These are phyloP conservation scores for Philhelius pedissequus DNA, from an alignment of 2,888 invertebrate species.

Conservation along the genomic window DNA sequence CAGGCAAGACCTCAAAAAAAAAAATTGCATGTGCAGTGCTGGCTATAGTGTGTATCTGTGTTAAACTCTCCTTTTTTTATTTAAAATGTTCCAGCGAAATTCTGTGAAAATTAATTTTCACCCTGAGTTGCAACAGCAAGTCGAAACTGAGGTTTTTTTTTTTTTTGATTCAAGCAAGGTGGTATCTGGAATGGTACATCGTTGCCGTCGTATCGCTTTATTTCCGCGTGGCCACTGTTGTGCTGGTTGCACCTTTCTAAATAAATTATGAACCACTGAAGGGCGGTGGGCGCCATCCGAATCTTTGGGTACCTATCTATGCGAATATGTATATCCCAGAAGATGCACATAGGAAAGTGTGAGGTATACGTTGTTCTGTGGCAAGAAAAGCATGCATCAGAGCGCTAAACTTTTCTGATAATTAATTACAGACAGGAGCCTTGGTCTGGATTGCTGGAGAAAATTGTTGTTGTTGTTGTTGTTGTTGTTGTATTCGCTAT, in stretches of 20 bases:
- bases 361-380: slow-evolving; percentile 11
- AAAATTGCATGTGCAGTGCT: not conserved
- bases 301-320: not conserved
- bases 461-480: not conserved
- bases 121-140: slow-evolving; percentile 34
- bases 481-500: not conserved
- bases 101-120: slow-evolving; percentile 56
- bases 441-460: slow-evolving; percentile 10
- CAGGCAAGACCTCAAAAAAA: not conserved
- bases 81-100: slow-evolving; percentile 37
- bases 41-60: not conserved
- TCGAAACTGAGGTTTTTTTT: not conserved
- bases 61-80: slow-evolving; percentile 4
- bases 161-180: slow-evolving; percentile 3
- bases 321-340: not conserved
- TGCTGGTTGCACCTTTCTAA: slow-evolving; percentile 50
- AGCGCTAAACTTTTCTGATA: slow-evolving; percentile 62
- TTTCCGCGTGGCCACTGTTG: slow-evolving; percentile 52
- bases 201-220: slow-evolving; percentile 17
- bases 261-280: slow-evolving; percentile 56
- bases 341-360: not conserved
- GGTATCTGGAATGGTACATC: not conserved
- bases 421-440: slow-evolving; percentile 57
- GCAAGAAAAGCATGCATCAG: slow-evolving; percentile 40
- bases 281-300: not conserved